phyloP scores from a whole-genome alignment of 2,888 invertebrate species.

The Tetheella fluctuosa region DNA sequence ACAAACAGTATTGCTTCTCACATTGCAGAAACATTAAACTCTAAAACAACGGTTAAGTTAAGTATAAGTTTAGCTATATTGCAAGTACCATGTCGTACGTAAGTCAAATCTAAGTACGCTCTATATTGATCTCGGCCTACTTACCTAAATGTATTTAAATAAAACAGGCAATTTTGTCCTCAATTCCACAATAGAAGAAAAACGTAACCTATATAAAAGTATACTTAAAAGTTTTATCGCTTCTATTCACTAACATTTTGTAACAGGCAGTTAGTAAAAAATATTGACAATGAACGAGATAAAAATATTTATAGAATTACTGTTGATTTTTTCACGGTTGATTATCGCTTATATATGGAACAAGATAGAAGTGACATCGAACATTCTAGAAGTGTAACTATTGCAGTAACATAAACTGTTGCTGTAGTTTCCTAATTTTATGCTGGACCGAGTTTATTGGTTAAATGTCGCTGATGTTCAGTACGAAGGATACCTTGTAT shows the following conservation, averaged over 20 bases:
- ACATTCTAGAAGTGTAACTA: background rate
- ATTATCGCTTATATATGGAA: background rate
- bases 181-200: background rate
- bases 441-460: background rate
- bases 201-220: background rate
- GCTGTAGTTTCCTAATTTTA: background rate
- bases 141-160: no score
- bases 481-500: background rate
- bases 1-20: no score
- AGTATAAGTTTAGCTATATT: no score
- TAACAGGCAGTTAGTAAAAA: background rate
- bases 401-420: background rate
- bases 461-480: background rate
- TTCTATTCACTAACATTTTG: background rate
- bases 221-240: background rate
- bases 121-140: no score
- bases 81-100: no score
- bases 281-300: background rate
- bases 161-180: no score
- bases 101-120: no score
- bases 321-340: background rate
- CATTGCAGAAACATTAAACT: no score
- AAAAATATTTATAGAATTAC: slow-evolving; percentile 3
- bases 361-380: slow-evolving; percentile 2
- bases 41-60: no score